phyloP scores from a whole-genome alignment of 2,888 invertebrate genomes.

The Melanchra persicariae region DNA sequence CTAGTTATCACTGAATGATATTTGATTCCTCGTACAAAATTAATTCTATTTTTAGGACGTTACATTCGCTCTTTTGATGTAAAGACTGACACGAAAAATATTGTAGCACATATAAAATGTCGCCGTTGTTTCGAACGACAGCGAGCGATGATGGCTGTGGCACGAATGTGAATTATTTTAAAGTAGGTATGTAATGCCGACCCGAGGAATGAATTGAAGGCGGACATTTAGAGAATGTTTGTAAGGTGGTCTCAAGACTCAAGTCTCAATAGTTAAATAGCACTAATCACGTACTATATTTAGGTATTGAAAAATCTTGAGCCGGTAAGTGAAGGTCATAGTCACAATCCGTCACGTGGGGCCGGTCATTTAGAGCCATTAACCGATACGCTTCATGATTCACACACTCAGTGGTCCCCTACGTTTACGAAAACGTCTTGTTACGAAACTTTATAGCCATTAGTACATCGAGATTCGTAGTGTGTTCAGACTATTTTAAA shows the following conservation, averaged over 20 bases:
- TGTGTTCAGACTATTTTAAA: constrained; percentile 54
- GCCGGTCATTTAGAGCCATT: constrained; percentile 80
- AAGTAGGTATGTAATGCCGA: constrained; percentile 27
- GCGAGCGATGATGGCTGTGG: constrained; percentile 37
- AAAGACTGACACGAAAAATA: constrained; percentile 64
- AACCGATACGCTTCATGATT: constrained; percentile 81
- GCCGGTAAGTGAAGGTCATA: constrained; percentile 76
- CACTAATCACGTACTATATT: constrained; percentile 61
- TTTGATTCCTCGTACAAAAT: constrained; percentile 85
- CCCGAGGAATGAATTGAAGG: constrained; percentile 30
- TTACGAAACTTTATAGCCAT: constrained; percentile 45
- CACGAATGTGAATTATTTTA: constrained; percentile 42
- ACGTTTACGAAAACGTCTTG: constrained; percentile 57
- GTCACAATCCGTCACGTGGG: constrained; percentile 72
- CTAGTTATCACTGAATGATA: constrained; percentile 84
- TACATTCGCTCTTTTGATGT: constrained; percentile 74
- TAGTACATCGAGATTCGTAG: constrained; percentile 36
- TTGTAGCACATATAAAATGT: constrained; percentile 55
- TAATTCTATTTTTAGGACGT: constrained; percentile 85
- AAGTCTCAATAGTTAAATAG: constrained; percentile 48
- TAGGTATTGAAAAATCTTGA: constrained; percentile 64
- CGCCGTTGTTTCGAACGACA: constrained; percentile 39
- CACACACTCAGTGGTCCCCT: constrained; percentile 64
- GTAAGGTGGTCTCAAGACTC: constrained; percentile 10
- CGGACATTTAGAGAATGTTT: constrained; percentile 26